Conservation (phyloP, 2,888 invertebrate species). For the Agrochola circellaris region DNA sequence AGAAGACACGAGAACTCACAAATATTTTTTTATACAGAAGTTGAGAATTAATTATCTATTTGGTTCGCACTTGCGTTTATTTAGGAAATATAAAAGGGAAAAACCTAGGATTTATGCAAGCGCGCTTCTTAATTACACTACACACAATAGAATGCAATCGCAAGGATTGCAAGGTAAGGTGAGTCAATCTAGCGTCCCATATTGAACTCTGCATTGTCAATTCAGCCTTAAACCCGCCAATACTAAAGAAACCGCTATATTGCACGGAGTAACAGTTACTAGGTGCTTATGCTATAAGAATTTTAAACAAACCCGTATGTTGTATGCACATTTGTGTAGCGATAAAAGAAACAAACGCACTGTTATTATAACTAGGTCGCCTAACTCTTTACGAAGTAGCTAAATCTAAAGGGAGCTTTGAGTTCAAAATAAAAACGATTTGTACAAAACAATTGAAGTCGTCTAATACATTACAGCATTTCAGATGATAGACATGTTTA, state of each 20-base stretch:
- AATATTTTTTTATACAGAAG: not conserved
- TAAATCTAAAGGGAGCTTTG: not conserved
- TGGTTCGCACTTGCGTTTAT: not conserved
- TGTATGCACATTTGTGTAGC: constrained; percentile 20
- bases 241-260: constrained; percentile 5
- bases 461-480: not conserved
- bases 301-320: constrained; percentile 37
- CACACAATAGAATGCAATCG: not conserved
- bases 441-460: not conserved
- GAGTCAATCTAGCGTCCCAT: not conserved
- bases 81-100: not conserved
- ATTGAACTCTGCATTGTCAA: constrained; percentile 12
- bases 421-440: not conserved
- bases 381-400: constrained; percentile 22
- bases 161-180: constrained; percentile 8
- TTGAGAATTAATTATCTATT: constrained; percentile 1
- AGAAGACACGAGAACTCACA: not conserved
- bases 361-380: not conserved
- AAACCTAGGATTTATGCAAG: not conserved
- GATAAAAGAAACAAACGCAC: constrained; percentile 33
- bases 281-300: constrained; percentile 18
- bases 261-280: constrained; percentile 19
- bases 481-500: not conserved
- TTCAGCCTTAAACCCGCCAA: constrained; percentile 1
- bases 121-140: not conserved